Percentiles rank a stretch among this genome's conserved stretches.
phyloP scores from a whole-genome alignment of 1,140 invertebrate genomes.

The Trachymyrmex cornetzi region DNA sequence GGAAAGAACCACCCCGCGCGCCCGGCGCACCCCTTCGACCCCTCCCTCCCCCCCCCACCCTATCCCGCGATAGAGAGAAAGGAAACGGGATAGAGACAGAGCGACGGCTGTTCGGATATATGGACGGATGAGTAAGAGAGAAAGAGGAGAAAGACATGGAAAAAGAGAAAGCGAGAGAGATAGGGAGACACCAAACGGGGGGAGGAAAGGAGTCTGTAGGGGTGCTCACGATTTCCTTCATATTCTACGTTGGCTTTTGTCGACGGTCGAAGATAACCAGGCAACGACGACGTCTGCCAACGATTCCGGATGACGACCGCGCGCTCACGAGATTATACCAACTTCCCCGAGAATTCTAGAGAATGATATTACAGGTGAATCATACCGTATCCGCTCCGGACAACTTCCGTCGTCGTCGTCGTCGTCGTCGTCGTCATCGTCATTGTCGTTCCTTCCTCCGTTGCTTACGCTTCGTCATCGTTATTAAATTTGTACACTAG shows the following conservation, averaged over 20 bases:
- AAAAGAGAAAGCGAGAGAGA: constrained; percentile 43
- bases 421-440: neutral
- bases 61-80: constrained; percentile 69
- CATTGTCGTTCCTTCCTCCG: constrained; percentile 23
- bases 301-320: constrained; percentile 65
- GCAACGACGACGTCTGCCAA: constrained; percentile 62
- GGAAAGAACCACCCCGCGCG: constrained; percentile 85
- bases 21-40: constrained; percentile 69
- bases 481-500: constrained; percentile 30
- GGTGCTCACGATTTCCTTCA: constrained; percentile 57
- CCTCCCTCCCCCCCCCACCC: neutral
- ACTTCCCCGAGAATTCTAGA: constrained; percentile 41
- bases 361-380: constrained; percentile 54
- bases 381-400: constrained; percentile 8
- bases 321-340: constrained; percentile 61
- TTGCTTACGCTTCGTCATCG: constrained; percentile 24
- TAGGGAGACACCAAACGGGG: constrained; percentile 3
- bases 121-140: constrained; percentile 51
- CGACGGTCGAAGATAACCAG: constrained; percentile 72
- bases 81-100: constrained; percentile 67
- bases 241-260: constrained; percentile 73
- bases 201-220: neutral
- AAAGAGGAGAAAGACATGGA: constrained; percentile 43
- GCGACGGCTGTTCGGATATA: constrained; percentile 65
- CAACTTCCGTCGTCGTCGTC: neutral